Evolutionary conservation across 2,113 vertebrate genomes (phyloP).

Genomic region (Formicarius rufipectus): DNA sequence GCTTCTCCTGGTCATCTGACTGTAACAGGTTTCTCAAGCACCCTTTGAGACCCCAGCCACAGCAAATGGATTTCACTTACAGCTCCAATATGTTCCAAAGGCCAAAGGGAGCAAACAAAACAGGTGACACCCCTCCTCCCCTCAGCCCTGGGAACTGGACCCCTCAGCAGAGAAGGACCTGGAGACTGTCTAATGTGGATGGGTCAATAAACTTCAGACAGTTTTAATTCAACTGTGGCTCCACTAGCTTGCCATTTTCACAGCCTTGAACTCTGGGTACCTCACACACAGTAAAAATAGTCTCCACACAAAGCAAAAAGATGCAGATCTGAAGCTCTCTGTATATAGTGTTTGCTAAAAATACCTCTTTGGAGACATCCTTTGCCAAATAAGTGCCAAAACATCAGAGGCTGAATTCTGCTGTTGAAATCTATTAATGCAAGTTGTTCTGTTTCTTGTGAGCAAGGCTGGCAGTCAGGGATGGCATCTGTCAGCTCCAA

Average conservation of each 20-base stretch:
- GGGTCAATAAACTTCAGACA: not conserved
- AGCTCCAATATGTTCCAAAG: not conserved
- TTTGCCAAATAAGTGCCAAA: conserved; percentile 17
- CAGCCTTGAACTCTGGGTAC: not conserved
- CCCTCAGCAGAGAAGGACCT: not conserved
- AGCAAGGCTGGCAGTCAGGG: not conserved
- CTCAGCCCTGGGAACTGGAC: not conserved
- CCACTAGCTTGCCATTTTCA: not conserved
- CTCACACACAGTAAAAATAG: not conserved
- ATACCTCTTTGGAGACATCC: not conserved
- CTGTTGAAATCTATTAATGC: not conserved
- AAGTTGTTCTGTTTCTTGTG: not conserved
- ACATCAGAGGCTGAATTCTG: conserved; percentile 32
- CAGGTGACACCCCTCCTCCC: not conserved
- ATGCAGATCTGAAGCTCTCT: not conserved
- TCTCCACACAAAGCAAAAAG: not conserved
- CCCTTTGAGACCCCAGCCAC: not conserved
- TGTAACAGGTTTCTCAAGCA: not conserved
- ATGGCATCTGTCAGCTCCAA: not conserved
- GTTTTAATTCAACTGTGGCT: not conserved
- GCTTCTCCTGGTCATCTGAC: not conserved
- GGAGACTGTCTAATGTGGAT: not conserved
- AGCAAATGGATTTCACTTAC: not conserved
- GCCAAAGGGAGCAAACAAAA: not conserved
- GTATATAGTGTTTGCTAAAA: not conserved